A percentile compares a stretch with the other conserved stretches of the same genome.
phyloP scores from a whole-genome alignment of 2,797 vertebrate species.

The Falco concolor region DNA sequence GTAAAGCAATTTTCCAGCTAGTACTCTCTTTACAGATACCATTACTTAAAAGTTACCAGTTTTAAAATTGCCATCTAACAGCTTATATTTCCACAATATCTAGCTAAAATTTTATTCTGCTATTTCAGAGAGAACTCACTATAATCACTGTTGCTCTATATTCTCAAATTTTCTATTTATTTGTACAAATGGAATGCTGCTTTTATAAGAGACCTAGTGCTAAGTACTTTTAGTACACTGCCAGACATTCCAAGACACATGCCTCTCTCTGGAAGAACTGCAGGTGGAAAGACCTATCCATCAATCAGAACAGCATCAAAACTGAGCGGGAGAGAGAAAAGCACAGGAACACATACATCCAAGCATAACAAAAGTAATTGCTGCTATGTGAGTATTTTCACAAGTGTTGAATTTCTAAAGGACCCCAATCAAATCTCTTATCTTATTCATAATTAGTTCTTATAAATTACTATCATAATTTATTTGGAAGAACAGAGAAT shows the following conservation, averaged over 20 bases:
- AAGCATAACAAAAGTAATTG: background rate
- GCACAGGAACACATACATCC: background rate
- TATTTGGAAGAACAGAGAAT: background rate
- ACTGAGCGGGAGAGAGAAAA: background rate
- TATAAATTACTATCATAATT: background rate
- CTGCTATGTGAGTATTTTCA: background rate
- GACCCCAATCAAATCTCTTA: background rate
- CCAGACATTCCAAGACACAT: background rate
- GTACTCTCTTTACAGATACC: background rate
- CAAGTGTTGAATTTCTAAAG: background rate
- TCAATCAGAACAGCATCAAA: background rate
- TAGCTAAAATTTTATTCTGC: background rate
- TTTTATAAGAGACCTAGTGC: background rate
- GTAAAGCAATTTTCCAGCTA: background rate
- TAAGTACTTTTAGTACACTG: background rate
- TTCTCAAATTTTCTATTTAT: background rate
- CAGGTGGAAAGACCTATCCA: background rate
- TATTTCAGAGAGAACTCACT: background rate
- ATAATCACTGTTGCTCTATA: background rate
- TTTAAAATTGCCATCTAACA: background rate
- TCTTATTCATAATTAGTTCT: background rate
- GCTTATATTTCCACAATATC: background rate
- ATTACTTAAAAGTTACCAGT: background rate
- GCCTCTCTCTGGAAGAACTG: background rate
- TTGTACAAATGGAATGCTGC: background rate